Evolutionary conservation across 2,113 vertebrate genomes (phyloP).

Genomic region (Phainopepla nitens): DNA sequence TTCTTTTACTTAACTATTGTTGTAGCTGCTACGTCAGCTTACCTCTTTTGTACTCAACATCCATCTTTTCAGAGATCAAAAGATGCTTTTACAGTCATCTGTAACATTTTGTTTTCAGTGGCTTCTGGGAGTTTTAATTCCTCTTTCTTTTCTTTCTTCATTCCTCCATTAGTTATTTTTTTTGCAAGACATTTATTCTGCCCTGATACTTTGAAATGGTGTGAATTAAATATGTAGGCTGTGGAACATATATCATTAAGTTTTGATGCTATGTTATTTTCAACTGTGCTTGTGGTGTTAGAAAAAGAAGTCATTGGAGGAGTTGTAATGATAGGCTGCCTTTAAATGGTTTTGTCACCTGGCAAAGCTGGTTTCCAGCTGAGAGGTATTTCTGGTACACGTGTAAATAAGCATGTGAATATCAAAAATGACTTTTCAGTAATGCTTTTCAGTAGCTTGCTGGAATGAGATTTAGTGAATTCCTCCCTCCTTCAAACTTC

Average conservation of each 20-base stretch:
- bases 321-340: background rate
- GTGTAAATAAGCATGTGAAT: background rate
- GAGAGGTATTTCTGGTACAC: background rate
- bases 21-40: background rate
- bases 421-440: background rate
- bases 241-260: background rate
- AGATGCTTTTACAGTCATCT: background rate
- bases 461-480: background rate
- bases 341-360: background rate
- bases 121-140: background rate
- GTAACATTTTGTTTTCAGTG: background rate
- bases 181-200: background rate
- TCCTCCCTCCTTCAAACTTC: background rate
- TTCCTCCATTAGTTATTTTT: background rate
- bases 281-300: background rate
- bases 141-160: background rate
- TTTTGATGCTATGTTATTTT: background rate
- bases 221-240: background rate
- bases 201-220: background rate
- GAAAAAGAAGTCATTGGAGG: background rate
- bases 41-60: background rate
- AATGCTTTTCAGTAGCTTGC: background rate
- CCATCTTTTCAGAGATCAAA: background rate
- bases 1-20: background rate
- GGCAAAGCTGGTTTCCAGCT: background rate